Conservation (phyloP, 2,113 vertebrate genomes). For the Empidonax traillii region DNA sequence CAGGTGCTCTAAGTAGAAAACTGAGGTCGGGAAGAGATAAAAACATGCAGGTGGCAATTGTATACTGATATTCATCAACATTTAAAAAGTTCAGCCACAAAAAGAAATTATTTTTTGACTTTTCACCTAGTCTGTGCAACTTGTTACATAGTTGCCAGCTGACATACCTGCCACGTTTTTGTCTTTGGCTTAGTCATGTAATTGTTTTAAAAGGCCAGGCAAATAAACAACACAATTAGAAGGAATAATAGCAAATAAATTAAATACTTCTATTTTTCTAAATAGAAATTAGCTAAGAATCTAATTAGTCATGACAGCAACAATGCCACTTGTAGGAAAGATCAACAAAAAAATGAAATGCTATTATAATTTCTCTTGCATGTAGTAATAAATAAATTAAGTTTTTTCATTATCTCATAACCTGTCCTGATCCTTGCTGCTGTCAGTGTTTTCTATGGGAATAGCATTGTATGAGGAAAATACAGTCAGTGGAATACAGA, state of each 20-base stretch:
- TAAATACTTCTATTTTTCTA: background rate
- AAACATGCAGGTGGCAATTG: background rate
- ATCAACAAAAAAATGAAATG: background rate
- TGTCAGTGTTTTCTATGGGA: background rate
- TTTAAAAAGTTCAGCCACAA: background rate
- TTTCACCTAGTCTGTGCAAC: background rate
- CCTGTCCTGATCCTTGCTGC: background rate
- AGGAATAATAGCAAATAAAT: constrained; percentile 15
- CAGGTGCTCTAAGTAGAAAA: background rate
- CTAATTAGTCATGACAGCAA: background rate
- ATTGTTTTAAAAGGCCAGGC: background rate
- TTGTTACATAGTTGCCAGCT: background rate
- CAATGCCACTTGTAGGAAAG: background rate
- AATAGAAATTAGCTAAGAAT: background rate
- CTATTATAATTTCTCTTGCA: background rate
- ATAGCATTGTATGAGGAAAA: background rate
- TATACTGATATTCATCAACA: background rate
- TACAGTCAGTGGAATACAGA: background rate
- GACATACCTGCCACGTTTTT: background rate
- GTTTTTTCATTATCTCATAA: background rate
- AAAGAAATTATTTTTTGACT: background rate
- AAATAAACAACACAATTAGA: background rate
- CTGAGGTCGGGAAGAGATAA: background rate
- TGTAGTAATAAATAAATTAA: background rate
- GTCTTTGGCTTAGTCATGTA: background rate